A percentile compares a stretch with the other conserved stretches of the same genome.
These are phyloP conservation scores for Sakesphorus luctuosus DNA, from an alignment of 2,113 vertebrate genomes.

Conservation along the genomic window DNA sequence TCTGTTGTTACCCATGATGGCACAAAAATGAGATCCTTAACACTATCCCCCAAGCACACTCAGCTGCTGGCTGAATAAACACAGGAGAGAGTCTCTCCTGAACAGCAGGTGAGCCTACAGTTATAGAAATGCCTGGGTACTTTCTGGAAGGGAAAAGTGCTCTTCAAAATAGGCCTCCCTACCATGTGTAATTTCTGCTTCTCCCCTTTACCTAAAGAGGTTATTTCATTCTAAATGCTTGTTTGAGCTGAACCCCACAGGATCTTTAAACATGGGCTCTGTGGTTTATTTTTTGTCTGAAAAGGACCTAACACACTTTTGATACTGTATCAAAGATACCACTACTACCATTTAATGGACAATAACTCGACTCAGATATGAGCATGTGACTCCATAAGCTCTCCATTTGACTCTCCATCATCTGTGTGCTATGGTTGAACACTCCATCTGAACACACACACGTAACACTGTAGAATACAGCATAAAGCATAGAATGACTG, in stretches of 20 bases:
- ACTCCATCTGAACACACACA: neutral
- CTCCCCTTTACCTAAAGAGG: neutral
- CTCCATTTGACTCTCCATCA: neutral
- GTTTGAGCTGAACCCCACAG: neutral
- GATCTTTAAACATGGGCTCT: neutral
- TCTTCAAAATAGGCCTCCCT: neutral
- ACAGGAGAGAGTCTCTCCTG: neutral
- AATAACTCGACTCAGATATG: neutral
- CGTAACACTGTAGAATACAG: neutral
- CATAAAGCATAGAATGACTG: neutral
- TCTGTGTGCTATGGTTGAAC: neutral
- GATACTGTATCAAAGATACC: neutral
- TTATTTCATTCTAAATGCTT: neutral
- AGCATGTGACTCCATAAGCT: neutral
- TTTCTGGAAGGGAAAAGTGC: neutral
- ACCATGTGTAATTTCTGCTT: neutral
- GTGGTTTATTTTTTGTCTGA: neutral
- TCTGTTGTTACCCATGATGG: neutral
- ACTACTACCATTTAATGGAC: neutral
- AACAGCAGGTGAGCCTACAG: neutral
- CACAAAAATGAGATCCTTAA: neutral
- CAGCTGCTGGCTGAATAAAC: neutral
- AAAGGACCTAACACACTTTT: neutral
- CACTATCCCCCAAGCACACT: neutral
- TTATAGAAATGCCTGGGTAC: neutral